Percentiles rank a stretch among this genome's conserved stretches.
Conservation (phyloP, 2,888 invertebrate genomes). For the Chydorus sphaericus region DNA sequence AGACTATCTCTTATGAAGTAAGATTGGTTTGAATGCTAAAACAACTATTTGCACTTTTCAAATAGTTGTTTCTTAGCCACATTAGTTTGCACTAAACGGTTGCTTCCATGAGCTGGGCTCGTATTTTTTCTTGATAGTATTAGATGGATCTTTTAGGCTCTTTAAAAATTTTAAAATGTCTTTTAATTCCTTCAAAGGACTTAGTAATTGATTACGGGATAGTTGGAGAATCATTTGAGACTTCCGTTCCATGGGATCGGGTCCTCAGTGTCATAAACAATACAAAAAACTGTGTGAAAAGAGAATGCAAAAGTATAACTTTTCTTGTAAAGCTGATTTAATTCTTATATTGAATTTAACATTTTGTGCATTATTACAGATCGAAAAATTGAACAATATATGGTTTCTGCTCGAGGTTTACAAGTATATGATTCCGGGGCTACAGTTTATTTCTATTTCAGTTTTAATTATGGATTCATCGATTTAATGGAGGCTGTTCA, state of each 20-base stretch:
- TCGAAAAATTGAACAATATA: constrained; percentile 42
- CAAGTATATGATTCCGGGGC: constrained; percentile 96
- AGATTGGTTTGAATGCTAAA: no score
- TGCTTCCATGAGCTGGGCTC: no score
- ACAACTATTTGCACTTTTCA: no score
- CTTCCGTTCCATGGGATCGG: constrained; percentile 94
- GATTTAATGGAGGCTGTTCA: constrained; percentile 47
- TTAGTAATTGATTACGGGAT: constrained; percentile 72
- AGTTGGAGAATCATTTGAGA: constrained; percentile 95
- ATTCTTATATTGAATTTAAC: constrained; percentile 1
- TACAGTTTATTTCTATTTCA: constrained; percentile 90
- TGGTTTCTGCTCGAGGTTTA: constrained; percentile 72
- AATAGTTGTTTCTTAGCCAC: no score
- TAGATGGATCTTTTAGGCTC: neutral
- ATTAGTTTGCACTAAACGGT: no score
- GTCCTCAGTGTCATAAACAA: constrained; percentile 67
- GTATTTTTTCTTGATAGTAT: no score
- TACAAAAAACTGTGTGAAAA: constrained; percentile 64
- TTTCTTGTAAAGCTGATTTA: neutral
- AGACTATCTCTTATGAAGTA: no score
- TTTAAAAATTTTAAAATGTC: neutral
- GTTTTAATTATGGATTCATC: constrained; percentile 43
- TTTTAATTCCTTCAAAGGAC: constrained; percentile 51
- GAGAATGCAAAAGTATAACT: constrained; percentile 35
- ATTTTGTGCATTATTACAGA: constrained; percentile 20